These are phyloP conservation scores for Porites cylindrica DNA, from an alignment of 92 coral and sea anemone genomes.

Conservation along the genomic window DNA sequence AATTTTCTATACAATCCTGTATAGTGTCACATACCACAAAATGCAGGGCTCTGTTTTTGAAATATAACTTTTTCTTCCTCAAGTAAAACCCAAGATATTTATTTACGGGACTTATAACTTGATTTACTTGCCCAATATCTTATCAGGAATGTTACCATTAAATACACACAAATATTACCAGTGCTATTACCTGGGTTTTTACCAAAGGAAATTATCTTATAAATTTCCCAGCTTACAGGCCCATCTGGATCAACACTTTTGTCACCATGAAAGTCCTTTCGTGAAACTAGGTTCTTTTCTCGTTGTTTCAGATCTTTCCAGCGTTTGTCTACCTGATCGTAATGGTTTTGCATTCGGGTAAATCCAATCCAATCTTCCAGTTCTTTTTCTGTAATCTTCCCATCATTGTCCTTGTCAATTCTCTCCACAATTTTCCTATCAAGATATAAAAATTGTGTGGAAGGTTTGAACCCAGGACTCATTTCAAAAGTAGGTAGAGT, in stretches of 20 bases:
- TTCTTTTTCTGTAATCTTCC: slow-evolving; percentile 70
- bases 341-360: slow-evolving; percentile 59
- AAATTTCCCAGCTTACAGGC: slow-evolving; percentile 82
- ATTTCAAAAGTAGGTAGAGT: no score
- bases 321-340: slow-evolving; percentile 66
- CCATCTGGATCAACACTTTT: slow-evolving; percentile 55
- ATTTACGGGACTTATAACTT: no score
- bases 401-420: slow-evolving; percentile 93
- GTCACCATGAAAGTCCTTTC: slow-evolving; percentile 27
- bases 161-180: no score
- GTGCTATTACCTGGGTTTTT: slow-evolving; percentile 68
- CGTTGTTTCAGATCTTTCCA: slow-evolving; percentile 66
- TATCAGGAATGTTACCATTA: no score
- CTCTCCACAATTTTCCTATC: slow-evolving; percentile 86
- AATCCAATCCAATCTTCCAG: slow-evolving; percentile 80
- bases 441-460: neutral
- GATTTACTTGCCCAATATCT: no score
- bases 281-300: slow-evolving; percentile 1
- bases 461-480: no score
- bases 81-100: no score
- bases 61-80: no score
- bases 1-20: no score
- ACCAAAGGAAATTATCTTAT: slow-evolving; percentile 88
- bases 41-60: no score
- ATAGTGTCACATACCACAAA: no score